phyloP scores from a whole-genome alignment of 2,888 invertebrate genomes.

The Tethea ocularis region DNA sequence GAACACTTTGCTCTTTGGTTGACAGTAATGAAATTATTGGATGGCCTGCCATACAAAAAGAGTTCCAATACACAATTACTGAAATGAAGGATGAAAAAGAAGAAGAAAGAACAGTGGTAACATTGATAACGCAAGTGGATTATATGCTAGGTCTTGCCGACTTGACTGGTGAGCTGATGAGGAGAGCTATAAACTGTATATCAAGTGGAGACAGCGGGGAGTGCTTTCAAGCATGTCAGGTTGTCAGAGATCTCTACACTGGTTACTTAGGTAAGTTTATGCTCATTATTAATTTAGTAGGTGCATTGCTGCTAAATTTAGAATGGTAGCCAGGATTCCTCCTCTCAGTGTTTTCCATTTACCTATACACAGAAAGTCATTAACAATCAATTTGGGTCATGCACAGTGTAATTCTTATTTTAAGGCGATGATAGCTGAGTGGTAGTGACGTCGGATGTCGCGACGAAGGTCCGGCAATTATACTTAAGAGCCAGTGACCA shows the following conservation, averaged over 20 bases:
- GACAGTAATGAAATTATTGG: slow-evolving; percentile 83
- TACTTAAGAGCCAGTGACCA: too few relatives aligned
- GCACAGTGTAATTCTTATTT: too few relatives aligned
- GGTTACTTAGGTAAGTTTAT: slow-evolving; percentile 83
- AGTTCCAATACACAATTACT: slow-evolving; percentile 70
- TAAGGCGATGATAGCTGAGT: too few relatives aligned
- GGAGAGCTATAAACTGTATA: slow-evolving; percentile 92
- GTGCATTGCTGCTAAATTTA: too few relatives aligned
- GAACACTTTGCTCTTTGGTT: slow-evolving; percentile 89
- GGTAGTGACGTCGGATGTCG: too few relatives aligned
- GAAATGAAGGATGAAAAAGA: slow-evolving; percentile 26
- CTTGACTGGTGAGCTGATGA: slow-evolving; percentile 95
- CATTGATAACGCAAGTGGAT: slow-evolving; percentile 75
- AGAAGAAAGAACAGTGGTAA: slow-evolving; percentile 48
- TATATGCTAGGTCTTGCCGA: slow-evolving; percentile 92
- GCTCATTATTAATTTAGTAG: slow-evolving; percentile 7
- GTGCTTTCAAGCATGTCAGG: slow-evolving; percentile 88
- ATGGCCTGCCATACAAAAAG: slow-evolving; percentile 83
- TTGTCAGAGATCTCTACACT: slow-evolving; percentile 87
- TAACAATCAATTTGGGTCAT: too few relatives aligned
- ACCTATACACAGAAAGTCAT: too few relatives aligned
- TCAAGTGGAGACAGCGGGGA: slow-evolving; percentile 89
- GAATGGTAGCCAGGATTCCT: too few relatives aligned
- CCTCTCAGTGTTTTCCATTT: too few relatives aligned
- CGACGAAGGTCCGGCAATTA: too few relatives aligned